Evolutionary conservation across 2,888 invertebrate species (phyloP).

Genomic region (Andrena flavipes): DNA sequence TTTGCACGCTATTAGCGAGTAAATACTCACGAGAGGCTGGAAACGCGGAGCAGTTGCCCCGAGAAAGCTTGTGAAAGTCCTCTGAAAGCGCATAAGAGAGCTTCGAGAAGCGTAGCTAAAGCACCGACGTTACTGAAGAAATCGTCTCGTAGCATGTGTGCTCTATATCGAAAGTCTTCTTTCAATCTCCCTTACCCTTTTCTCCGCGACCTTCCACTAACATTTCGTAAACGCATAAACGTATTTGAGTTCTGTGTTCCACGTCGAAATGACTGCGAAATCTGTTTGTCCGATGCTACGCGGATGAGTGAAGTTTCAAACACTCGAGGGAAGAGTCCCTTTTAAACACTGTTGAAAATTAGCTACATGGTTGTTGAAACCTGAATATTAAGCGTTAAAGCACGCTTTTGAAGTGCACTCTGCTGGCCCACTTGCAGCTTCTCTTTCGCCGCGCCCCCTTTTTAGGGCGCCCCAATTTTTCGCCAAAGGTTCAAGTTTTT

Average conservation of each 20-base stretch:
- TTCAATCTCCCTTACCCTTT: not conserved
- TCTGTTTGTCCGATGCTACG: too few species aligned
- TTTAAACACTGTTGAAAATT: not conserved
- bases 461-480: conserved; percentile 26
- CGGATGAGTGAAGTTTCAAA: too few species aligned
- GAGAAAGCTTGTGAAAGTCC: conserved; percentile 63
- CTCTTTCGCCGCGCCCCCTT: conserved; percentile 11
- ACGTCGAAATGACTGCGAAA: too few species aligned
- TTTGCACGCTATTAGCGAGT: conserved; percentile 71
- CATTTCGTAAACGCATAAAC: not conserved
- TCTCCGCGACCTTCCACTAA: too few species aligned
- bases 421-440: conserved; percentile 30
- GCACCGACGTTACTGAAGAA: conserved; percentile 23
- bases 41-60: conserved; percentile 53
- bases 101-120: conserved; percentile 30
- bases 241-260: too few species aligned
- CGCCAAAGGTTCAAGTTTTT: conserved; percentile 3
- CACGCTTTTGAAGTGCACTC: not conserved
- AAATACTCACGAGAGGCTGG: conserved; percentile 60
- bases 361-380: not conserved
- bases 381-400: conserved; percentile 8
- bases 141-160: conserved; percentile 42
- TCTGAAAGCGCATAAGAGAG: conserved; percentile 56
- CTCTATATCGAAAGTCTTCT: not conserved
- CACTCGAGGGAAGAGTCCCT: not conserved